Percentiles rank a stretch among this genome's conserved stretches.
phyloP scores from a whole-genome alignment of 2,797 vertebrate species.

The Catharus ustulatus region DNA sequence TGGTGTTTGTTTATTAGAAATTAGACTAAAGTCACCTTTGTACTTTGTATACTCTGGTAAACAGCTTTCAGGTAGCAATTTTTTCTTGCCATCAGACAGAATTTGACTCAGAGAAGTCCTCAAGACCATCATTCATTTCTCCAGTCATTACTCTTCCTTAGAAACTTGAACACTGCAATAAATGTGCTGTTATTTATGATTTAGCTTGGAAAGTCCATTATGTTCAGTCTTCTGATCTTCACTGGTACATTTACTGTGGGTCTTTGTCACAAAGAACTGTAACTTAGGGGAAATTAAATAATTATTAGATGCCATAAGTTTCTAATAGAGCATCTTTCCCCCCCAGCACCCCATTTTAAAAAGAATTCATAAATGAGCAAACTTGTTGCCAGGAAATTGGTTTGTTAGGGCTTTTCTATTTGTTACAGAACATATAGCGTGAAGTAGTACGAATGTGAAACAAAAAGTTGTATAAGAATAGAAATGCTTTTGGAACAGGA shows the following conservation, averaged over 20 bases:
- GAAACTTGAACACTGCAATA: neutral
- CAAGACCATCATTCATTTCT: neutral
- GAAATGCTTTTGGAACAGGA: neutral
- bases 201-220: neutral
- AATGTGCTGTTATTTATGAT: neutral
- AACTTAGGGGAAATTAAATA: neutral
- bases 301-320: neutral
- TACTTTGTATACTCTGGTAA: neutral
- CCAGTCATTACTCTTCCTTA: neutral
- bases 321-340: neutral
- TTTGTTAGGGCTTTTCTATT: neutral
- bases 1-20: neutral
- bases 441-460: neutral
- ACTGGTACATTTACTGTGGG: neutral
- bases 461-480: neutral
- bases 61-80: neutral
- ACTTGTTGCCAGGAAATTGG: neutral
- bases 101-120: neutral
- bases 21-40: neutral
- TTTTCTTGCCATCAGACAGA: neutral
- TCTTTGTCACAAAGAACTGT: neutral
- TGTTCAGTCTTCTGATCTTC: neutral
- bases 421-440: neutral
- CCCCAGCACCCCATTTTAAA: neutral
- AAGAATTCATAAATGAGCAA: neutral